Evolutionary conservation across 2,797 vertebrate species (phyloP), one percentile per base, ranked within the genome.

Genomic region (Sparidentex hasta): DNA sequence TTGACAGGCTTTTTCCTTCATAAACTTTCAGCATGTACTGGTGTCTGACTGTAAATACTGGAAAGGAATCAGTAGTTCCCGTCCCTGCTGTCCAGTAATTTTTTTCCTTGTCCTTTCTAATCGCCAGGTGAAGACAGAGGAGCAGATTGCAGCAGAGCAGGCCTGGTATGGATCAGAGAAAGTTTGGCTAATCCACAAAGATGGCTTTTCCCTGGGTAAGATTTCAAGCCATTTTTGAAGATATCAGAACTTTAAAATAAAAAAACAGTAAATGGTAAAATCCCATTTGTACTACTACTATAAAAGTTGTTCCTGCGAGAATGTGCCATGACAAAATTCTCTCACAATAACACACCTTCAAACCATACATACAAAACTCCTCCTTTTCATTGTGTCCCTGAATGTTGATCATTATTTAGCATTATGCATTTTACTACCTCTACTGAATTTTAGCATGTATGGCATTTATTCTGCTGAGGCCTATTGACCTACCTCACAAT

Each of bases 81-180:
- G 0, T 50, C 56, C 9, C 3, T 43, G 18, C 57, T 71, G 38
- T 66, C 13, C 5, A 25, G 0, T 80, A 11, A 70, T 55, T 83
- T 62, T 33, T 51, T 2, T 77, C 14, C 50, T 57, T 72, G 14
- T 74, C 14, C 23, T 51, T 71, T 74, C 64, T 84, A 14, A n/a
- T 71, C 77, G 17, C 11, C 85, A 99, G 98, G 97, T 97, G 71
- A 99, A 99, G 94, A 97, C 97, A 0, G 98, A 99, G 87, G 98
- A 99, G 90, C 97, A 99, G 95, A 98, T 98, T 0, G 95, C 96
- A 0, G 96, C 96, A 0, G 98, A 99, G 88, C 97, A 99, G 90
- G 96, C 96, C 81, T 99, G 98, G 98, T 97, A 97, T 2, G 97
- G 97, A 90, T 97, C 98, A 0, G 98, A 99, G 88, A 99, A 98